Evolutionary conservation across 2,888 invertebrate genomes (phyloP), one percentile per base, ranked within the genome.

Genomic region (Elegia similella): DNA sequence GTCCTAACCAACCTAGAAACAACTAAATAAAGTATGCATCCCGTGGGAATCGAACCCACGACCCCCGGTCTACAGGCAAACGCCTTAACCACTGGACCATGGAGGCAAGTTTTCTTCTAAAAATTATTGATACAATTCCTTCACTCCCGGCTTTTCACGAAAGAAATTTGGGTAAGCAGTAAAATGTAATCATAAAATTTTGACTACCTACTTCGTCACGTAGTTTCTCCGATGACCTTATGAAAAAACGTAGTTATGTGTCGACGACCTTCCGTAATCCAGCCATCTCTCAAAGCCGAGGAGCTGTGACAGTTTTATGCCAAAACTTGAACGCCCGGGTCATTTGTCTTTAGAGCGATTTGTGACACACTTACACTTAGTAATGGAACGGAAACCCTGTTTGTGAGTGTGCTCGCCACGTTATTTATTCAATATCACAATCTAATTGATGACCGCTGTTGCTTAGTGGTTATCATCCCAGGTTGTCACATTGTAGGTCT

Each of bases 281-380:
- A 38, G 38, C n/a, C 38, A 38, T 38, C 38, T n/a, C n/a, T 38
- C 38, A 38, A 38, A 38, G 38, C 38, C 12, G n/a, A 2, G 34
- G n/a, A 38, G 38, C 38, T 38, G 38, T 38, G 38, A 38, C 38
- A 38, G 38, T 38, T 38, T 38, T 38, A 38, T 38, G 38, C 38
- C 38, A 38, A 38, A 38, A 38, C 38, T 38, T 38, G n/a, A 3
- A 10, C 38, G 47, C 7, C 47, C n/a, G 30, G 30, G 13, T 13
- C 47, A 47, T 47, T 47, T 47, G 30, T 47, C 47, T 47, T n/a
- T 47, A 47, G n/a, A 29, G 30, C 47, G 30, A 47, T 47, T 47
- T 47, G 47, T 47, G 23, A 12, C n/a, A 13, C 47, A 29, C 47
- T 47, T 30, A 47, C 13, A 47, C 47, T 47, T 47, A n/a, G 17